These are phyloP conservation scores for Drosophila anceps DNA, from an alignment of 2,888 invertebrate species.

Conservation along the genomic window DNA sequence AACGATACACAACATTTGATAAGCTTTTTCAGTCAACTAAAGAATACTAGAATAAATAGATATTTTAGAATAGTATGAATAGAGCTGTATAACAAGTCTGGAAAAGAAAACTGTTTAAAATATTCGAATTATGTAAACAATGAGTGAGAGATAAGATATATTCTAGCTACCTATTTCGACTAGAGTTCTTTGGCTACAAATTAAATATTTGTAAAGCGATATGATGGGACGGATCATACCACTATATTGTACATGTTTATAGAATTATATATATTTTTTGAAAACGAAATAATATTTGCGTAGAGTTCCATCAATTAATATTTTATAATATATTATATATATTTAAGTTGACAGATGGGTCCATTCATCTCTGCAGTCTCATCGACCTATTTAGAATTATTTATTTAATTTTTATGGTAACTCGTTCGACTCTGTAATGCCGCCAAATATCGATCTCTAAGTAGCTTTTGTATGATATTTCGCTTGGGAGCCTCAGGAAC, in stretches of 20 bases:
- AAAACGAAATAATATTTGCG: neutral
- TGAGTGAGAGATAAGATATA: neutral
- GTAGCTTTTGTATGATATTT: neutral
- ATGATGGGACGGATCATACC: neutral
- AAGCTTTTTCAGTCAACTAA: neutral
- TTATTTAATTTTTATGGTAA: neutral
- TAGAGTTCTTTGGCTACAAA: neutral
- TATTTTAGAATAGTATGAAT: neutral
- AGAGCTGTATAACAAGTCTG: neutral
- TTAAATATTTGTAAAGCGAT: neutral
- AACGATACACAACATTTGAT: neutral
- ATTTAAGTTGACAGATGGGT: too few relatives aligned
- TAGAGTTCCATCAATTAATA: neutral
- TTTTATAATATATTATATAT: neutral
- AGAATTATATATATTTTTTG: neutral
- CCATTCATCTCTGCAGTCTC: neutral
- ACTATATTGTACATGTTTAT: neutral
- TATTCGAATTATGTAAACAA: neutral
- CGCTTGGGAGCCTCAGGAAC: neutral
- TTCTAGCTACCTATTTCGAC: neutral
- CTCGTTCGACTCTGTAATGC: neutral
- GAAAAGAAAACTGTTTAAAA: neutral
- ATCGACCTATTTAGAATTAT: too few relatives aligned
- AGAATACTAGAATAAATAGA: neutral
- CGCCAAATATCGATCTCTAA: neutral